A percentile compares a stretch with the other conserved stretches of the same genome.
phyloP scores from a whole-genome alignment of 1,140 invertebrate species.

The Tachypleus tridentatus region DNA sequence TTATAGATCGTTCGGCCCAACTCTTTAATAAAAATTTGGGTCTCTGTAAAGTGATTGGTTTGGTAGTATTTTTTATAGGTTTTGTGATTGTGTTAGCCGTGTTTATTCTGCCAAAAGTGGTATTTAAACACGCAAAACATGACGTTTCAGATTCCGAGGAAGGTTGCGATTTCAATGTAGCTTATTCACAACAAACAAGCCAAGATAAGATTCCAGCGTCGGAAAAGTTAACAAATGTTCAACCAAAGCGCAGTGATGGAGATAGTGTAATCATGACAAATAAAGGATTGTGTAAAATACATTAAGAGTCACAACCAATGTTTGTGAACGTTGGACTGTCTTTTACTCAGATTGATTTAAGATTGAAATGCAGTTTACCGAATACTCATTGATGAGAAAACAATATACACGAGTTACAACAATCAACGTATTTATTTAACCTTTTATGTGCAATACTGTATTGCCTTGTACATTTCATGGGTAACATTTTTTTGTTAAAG shows the following conservation, averaged over 20 bases:
- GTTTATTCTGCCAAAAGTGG: constrained; percentile 39
- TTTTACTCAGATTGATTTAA: too few species aligned
- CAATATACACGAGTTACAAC: too few species aligned
- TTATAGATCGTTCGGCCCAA: constrained; percentile 37
- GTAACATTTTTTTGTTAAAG: too few species aligned
- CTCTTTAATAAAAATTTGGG: constrained; percentile 41
- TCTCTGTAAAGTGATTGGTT: constrained; percentile 39
- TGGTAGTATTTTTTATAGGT: constrained; percentile 41
- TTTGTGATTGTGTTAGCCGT: constrained; percentile 38
- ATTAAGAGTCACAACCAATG: too few species aligned
- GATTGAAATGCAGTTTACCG: too few species aligned
- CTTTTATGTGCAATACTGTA: too few species aligned
- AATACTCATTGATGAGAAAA: too few species aligned
- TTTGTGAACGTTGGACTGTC: too few species aligned
- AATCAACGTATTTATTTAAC: too few species aligned
- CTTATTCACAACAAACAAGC: background rate
- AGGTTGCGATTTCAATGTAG: constrained; percentile 5
- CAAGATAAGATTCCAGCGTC: constrained; percentile 21
- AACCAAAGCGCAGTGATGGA: constrained; percentile 20
- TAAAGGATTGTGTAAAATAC: constrained; percentile 17
- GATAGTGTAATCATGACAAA: constrained; percentile 16
- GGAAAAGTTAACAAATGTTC: constrained; percentile 21
- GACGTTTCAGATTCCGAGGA: constrained; percentile 29
- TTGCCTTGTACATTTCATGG: too few species aligned
- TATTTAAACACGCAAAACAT: constrained; percentile 35